Evolutionary conservation across 2,797 vertebrate genomes (phyloP), one percentile per base, ranked within the genome.

Genomic region (Hippopotamyrus pictus): DNA sequence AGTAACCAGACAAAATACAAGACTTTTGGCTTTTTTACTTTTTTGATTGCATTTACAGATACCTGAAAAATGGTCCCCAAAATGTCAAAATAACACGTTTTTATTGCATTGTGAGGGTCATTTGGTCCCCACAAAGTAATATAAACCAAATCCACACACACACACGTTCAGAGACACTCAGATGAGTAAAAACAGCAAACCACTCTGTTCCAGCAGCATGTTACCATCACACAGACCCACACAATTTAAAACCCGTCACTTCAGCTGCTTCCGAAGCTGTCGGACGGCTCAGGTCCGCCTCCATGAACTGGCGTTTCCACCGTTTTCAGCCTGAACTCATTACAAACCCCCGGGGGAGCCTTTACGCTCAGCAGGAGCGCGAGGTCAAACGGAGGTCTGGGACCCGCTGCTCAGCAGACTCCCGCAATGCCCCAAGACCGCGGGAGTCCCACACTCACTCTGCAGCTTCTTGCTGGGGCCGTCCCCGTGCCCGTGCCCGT

Each of bases 381-480:
- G 1, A 69, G 65, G 14, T 54, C 14, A 54, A 19, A 19, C 4
- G 17, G 62, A 65, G 62, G 62, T 29, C 25, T 2, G 25, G 62
- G 22, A 29, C 22, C 62, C 57, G 2, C 25, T 12, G 22, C 22
- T 33, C 62, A 3, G 69, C 59, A 12, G 59, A 65, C 59, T 29
- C 59, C 9, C 22, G 0, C 22, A 1, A 65, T 65, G 59, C 22
- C 59, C 59, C 22, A 9, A 3, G 22, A 22, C n/a, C n/a, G 0
- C 57, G 57, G 57, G 7, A 0, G 2, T 7, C 22, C 53, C 5
- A 57, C 6, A 97, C 98, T 91, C 97, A 99, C 98, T 98, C 96
- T 99, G 98, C 54, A 99, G 95, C 92, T 99, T 99, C 96, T 99
- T 99, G 97, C 97, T 97, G 91, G 97, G 96, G 93, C 96, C 98